Conservation (phyloP, 2,797 vertebrate species). For the Tangara arthus region DNA sequence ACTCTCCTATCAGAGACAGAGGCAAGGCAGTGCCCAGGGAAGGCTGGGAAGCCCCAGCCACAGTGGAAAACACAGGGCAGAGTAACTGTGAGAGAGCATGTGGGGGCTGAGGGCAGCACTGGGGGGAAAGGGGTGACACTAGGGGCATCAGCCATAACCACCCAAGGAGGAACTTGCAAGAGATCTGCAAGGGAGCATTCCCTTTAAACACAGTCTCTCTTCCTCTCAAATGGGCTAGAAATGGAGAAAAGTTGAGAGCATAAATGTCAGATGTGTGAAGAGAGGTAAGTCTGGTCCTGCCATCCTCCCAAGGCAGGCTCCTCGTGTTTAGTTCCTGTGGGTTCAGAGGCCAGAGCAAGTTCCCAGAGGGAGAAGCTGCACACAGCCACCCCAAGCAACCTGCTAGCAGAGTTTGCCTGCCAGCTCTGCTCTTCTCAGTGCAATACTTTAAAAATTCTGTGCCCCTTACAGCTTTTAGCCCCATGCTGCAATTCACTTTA, state of each 20-base stretch:
- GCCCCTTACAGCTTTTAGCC: background rate
- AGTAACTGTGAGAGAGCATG: background rate
- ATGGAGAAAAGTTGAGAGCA: background rate
- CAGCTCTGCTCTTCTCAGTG: background rate
- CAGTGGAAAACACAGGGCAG: background rate
- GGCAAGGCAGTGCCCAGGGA: background rate
- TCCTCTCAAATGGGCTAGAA: background rate
- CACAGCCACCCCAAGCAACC: background rate
- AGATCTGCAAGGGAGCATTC: background rate
- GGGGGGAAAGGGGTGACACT: background rate
- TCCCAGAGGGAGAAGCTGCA: background rate
- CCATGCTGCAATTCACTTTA: background rate
- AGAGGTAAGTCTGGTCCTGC: background rate
- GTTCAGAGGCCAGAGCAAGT: background rate
- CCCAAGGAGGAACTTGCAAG: background rate
- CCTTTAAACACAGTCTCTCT: background rate
- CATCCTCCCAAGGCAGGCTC: background rate
- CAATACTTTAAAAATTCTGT: background rate
- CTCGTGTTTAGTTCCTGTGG: background rate
- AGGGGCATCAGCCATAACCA: background rate
- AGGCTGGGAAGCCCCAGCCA: background rate
- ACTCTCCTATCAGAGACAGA: background rate
- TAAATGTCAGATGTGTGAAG: background rate
- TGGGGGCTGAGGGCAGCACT: fast-evolving
- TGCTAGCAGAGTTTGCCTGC: background rate